phyloP scores from a whole-genome alignment of 2,888 invertebrate genomes.

The Spicauda simplicius region DNA sequence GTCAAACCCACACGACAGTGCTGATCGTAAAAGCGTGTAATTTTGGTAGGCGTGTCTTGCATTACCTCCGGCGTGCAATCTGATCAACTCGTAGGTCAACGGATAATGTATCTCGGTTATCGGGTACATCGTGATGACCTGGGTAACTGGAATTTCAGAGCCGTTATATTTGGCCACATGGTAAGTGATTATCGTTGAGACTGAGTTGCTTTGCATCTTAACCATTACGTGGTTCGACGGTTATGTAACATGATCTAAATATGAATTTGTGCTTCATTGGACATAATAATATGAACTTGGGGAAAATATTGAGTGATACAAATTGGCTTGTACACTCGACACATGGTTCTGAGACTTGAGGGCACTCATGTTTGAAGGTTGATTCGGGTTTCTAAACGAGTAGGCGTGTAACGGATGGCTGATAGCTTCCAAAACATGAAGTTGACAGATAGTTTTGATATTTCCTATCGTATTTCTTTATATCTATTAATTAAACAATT shows the following conservation, averaged over 20 bases:
- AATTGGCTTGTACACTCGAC: conserved; percentile 11
- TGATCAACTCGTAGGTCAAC: conserved; percentile 67
- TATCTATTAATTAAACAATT: no score
- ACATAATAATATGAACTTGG: conserved; percentile 44
- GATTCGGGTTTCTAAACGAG: conserved; percentile 20
- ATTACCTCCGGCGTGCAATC: conserved; percentile 54
- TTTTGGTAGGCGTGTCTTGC: conserved; percentile 61
- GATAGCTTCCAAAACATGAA: conserved; percentile 8
- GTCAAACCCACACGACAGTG: conserved; percentile 31
- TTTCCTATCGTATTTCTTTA: no score
- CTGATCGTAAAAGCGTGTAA: conserved; percentile 51
- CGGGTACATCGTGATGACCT: conserved; percentile 67
- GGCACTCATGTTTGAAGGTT: conserved; percentile 15
- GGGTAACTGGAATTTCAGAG: conserved; percentile 60
- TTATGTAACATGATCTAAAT: conserved; percentile 55
- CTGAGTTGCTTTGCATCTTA: conserved; percentile 44
- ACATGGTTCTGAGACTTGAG: conserved; percentile 10
- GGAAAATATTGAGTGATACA: conserved; percentile 38
- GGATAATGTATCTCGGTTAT: conserved; percentile 61
- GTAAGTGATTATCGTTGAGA: conserved; percentile 46
- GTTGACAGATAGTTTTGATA: background rate
- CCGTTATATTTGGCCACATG: conserved; percentile 58
- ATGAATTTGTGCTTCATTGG: conserved; percentile 47
- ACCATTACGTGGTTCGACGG: conserved; percentile 47
- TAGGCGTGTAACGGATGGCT: background rate